These are phyloP conservation scores for Siniperca obscura DNA, from an alignment of 2,797 vertebrate species.

Conservation along the genomic window DNA sequence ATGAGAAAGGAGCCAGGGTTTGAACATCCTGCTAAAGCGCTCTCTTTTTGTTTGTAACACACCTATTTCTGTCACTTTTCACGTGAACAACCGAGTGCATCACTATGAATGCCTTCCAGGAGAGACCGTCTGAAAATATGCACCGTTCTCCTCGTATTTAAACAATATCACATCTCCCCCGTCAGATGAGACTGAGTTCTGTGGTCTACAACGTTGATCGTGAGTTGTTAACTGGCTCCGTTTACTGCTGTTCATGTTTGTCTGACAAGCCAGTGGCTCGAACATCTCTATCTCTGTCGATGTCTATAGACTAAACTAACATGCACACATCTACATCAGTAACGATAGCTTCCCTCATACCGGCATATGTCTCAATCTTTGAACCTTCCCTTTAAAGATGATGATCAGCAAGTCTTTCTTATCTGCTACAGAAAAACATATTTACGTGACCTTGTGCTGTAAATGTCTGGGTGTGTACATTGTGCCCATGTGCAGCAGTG, in stretches of 20 bases:
- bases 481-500: background rate
- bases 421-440: slow-evolving; percentile 16
- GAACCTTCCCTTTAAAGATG: slow-evolving; percentile 1
- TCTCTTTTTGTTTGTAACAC: too few relatives aligned
- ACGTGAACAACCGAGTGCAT: too few relatives aligned
- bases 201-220: background rate
- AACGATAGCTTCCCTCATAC: background rate
- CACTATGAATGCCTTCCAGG: too few relatives aligned
- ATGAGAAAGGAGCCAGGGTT: background rate
- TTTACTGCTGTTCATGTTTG: background rate
- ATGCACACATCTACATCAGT: background rate
- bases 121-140: too few relatives aligned
- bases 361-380: background rate
- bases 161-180: background rate
- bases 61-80: too few relatives aligned
- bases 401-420: slow-evolving; percentile 32
- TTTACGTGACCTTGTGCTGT: slow-evolving; percentile 19
- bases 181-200: background rate
- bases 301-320: background rate
- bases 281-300: background rate
- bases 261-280: background rate
- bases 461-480: background rate
- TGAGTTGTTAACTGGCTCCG: background rate
- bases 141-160: background rate
- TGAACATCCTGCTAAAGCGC: background rate